Conservation (phyloP, 2,113 vertebrate species). For the Mormyrus lacerda region DNA sequence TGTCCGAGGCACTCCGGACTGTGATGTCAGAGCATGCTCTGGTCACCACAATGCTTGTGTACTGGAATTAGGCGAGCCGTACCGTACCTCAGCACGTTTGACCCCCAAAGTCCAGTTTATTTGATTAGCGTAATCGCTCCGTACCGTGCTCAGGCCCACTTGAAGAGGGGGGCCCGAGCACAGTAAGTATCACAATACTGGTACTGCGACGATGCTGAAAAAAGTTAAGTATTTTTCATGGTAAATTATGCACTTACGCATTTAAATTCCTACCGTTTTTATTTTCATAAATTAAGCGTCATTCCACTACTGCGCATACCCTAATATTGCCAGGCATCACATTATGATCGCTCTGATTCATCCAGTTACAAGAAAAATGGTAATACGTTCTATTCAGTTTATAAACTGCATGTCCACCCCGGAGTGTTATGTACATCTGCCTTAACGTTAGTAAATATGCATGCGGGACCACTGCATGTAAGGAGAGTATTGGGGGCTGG, state of each 20-base stretch:
- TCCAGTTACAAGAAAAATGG: too few relatives aligned
- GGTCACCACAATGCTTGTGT: not conserved
- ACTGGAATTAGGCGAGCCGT: not conserved
- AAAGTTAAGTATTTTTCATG: not conserved
- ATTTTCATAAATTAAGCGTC: not conserved
- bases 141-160: not conserved
- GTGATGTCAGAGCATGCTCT: not conserved
- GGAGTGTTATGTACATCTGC: too few relatives aligned
- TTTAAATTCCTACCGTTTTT: not conserved
- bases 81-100: not conserved
- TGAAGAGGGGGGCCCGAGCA: not conserved
- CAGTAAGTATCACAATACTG: not conserved
- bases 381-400: too few relatives aligned
- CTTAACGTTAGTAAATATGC: not conserved
- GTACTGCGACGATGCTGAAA: too few relatives aligned
- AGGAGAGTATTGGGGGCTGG: not conserved
- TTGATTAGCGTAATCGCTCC: not conserved
- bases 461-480: not conserved
- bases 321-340: too few relatives aligned
- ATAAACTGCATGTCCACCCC: too few relatives aligned
- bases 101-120: not conserved
- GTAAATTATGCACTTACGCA: not conserved
- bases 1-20: not conserved
- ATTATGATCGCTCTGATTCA: too few relatives aligned
- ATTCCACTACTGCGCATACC: not conserved